Evolutionary conservation across 2,113 vertebrate genomes (phyloP).

Genomic region (Rattus norvegicus): GRCr8 NC_086030.1:34171001-34171500

Average conservation of each 20-base stretch:
- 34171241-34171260: not conserved
- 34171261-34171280: too few species aligned
- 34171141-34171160: not conserved
- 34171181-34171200: not conserved
- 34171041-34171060: not conserved
- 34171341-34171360: not conserved
- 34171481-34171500: rapidly evolving
- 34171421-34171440: too few species aligned
- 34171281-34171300: not conserved
- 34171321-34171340: rapidly evolving
- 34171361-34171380: not conserved
- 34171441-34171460: rapidly evolving
- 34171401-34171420: rapidly evolving
- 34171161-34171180: not conserved
- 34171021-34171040: not conserved
- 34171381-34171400: not conserved
- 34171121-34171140: not conserved
- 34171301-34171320: not conserved
- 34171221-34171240: not conserved
- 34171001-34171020: not conserved
- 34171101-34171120: not conserved
- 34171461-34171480: rapidly evolving
- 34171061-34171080: not conserved
- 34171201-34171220: not conserved
- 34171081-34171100: too few species aligned